These are phyloP conservation scores for Oncorhynchus mykiss DNA, from an alignment of 2,113 vertebrate genomes.

Conservation along the genomic window DNA sequence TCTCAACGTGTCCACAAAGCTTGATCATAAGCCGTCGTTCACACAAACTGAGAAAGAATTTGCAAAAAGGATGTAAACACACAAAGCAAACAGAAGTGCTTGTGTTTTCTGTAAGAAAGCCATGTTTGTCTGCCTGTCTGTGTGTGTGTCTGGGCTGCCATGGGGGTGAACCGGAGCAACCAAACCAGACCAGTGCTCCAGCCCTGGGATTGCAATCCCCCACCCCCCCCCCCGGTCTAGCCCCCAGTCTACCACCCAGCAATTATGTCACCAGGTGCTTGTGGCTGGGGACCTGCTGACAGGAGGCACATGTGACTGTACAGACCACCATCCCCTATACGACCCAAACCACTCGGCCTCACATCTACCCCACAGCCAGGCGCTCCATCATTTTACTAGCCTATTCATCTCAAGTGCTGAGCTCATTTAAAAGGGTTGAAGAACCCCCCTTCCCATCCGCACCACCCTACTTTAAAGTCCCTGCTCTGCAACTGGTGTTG, in stretches of 20 bases:
- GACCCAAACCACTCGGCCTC: neutral
- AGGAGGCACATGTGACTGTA: constrained; percentile 23
- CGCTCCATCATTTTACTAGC: neutral
- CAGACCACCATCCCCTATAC: neutral
- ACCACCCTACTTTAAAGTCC: neutral
- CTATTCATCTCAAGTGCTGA: constrained; percentile 12
- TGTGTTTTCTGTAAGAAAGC: no score
- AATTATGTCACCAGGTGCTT: constrained; percentile 53
- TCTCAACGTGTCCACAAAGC: no score
- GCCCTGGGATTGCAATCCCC: neutral
- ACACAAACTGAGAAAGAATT: no score
- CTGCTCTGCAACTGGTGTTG: neutral
- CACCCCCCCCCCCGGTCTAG: no score
- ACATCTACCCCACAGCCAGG: neutral
- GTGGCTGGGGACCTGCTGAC: constrained; percentile 48
- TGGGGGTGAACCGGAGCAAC: constrained; percentile 7
- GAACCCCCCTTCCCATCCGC: neutral
- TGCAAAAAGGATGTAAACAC: no score
- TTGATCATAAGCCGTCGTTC: no score
- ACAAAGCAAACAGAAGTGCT: no score
- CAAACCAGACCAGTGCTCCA: constrained; percentile 27
- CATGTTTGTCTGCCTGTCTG: constrained; percentile 30
- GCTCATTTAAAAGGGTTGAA: constrained; percentile 12
- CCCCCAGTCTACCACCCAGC: constrained; percentile 5
- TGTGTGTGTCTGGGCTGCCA: constrained; percentile 24